Evolutionary conservation across 2,888 invertebrate genomes (phyloP), one percentile per base, ranked within the genome.

Genomic region (Aelia acuminata): DNA sequence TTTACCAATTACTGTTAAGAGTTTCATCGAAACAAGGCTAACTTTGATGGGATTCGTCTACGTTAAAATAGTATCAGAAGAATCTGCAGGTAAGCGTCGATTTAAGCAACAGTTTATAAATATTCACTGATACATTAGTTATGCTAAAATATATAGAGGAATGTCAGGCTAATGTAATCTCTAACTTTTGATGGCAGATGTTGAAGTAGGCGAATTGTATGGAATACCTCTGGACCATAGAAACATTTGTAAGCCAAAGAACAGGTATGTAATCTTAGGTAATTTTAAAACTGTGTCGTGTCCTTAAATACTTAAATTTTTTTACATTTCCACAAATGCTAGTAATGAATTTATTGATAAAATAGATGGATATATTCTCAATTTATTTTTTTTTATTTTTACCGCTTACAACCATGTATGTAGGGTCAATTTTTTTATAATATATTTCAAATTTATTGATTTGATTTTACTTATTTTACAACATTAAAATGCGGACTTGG

Each of bases 171-270:
- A 86, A 87, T 35, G 85, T 53, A 11, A 89, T 49, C 89, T 49
- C 10, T 80, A 18, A 43, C 85, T 90, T 89, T 88, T 90, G 49
- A 63, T 91, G 92, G 11, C 92, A 96, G 97, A 97, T 93, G 96
- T 96, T 0, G 96, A 96, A 22, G 94, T 96, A 88, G 97, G 97
- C 2, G 94, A 95, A 39, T 94, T 96, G 88, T 94, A 95, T 91
- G 95, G 95, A 39, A 94, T 97, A 22, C 94, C 95, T 0, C 93
- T 96, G 87, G 96, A 97, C 92, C 97, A 98, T 93, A 93, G 97
- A 75, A 96, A 96, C 92, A 96, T 97, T 89, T 97, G 97, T 93
- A 98, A 98, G 92, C 97, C 97, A 0, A 94, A 95, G 70, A 95
- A 95, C 91, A 93, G 91, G 91, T 92, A 90, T 31, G 0, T 10